Conservation (phyloP, 2,797 vertebrate species). For the Cichlasoma orientale region DNA sequence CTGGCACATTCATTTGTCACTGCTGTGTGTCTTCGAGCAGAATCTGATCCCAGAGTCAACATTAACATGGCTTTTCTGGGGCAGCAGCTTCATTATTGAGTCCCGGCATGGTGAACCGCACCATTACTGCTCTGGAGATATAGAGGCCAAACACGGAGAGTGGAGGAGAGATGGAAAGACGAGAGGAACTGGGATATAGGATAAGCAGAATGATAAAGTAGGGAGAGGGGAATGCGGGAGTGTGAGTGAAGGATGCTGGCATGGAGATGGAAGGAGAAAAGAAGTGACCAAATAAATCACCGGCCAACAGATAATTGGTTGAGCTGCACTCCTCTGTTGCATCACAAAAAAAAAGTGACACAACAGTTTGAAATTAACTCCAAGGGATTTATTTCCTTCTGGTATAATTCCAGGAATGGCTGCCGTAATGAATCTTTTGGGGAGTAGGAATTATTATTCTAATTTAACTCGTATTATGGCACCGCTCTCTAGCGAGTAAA, state of each 20-base stretch:
- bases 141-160: slow-evolving; percentile 11
- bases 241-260: slow-evolving; percentile 55
- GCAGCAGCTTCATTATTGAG: slow-evolving; percentile 65
- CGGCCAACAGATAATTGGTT: slow-evolving; percentile 73
- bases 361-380: slow-evolving; percentile 77
- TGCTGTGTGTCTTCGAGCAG: slow-evolving; percentile 45
- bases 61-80: slow-evolving; percentile 68
- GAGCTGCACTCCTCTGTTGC: slow-evolving; percentile 59
- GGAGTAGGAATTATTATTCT: slow-evolving; percentile 51
- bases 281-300: slow-evolving; percentile 76
- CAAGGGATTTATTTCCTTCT: slow-evolving; percentile 56
- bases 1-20: slow-evolving; percentile 58
- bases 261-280: slow-evolving; percentile 46
- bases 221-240: slow-evolving; percentile 24
- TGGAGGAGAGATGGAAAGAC: slow-evolving; percentile 46
- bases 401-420: slow-evolving; percentile 62
- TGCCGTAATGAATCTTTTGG: slow-evolving; percentile 57
- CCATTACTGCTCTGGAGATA: slow-evolving; percentile 56
- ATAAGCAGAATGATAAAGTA: slow-evolving; percentile 57
- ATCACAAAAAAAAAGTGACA: slow-evolving; percentile 66
- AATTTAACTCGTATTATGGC: slow-evolving; percentile 55
- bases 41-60: slow-evolving; percentile 67
- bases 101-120: slow-evolving; percentile 45
- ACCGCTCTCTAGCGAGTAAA: slow-evolving; percentile 9
- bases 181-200: slow-evolving; percentile 32